These are phyloP conservation scores for Suillia variegata DNA, from an alignment of 2,888 invertebrate genomes.

Conservation along the genomic window DNA sequence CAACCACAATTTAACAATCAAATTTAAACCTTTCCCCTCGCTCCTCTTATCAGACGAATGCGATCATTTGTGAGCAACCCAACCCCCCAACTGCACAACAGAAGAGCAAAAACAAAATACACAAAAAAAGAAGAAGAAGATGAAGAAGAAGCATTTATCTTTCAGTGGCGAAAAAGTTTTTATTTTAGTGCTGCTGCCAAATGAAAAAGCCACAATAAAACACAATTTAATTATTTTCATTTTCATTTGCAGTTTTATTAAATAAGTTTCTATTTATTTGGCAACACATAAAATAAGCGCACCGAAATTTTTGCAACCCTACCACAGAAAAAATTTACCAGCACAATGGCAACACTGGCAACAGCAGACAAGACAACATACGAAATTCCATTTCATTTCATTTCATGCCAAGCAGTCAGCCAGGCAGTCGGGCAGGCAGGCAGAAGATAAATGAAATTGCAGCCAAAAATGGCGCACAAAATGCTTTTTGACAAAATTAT, in stretches of 20 bases:
- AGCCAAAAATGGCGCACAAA: conserved; percentile 10
- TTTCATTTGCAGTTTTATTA: no score
- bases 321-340: not conserved
- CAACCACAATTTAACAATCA: not conserved
- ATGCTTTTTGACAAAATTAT: conserved; percentile 20
- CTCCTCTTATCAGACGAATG: no score
- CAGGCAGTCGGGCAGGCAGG: no score
- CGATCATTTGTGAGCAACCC: no score
- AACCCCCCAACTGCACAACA: not conserved
- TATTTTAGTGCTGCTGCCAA: conserved; percentile 1
- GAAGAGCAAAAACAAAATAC: not conserved
- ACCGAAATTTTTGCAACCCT: conserved; percentile 2
- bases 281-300: conserved; percentile 2
- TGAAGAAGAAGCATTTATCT: not conserved
- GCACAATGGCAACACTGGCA: no score
- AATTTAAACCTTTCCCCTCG: no score
- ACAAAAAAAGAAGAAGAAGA: no score
- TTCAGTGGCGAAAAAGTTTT: not conserved
- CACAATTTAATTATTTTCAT: conserved; percentile 25
- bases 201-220: conserved; percentile 13
- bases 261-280: conserved; percentile 20
- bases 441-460: conserved; percentile 18
- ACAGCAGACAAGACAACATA: no score
- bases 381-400: no score
- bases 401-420: no score